Conservation (phyloP, 1,140 invertebrate genomes). For the Fopius arisanus region DNA sequence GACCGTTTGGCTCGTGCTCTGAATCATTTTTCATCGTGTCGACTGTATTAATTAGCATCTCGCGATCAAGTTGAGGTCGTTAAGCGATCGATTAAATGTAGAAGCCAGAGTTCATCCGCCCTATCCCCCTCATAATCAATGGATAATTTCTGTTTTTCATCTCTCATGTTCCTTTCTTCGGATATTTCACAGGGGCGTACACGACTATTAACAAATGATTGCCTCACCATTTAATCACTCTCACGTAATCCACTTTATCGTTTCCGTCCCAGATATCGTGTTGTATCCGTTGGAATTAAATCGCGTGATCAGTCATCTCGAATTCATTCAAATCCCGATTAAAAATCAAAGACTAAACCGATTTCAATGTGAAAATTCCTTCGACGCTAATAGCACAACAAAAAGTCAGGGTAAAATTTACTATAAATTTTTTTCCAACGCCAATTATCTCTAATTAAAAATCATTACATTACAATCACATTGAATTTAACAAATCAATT, state of each 20-base stretch:
- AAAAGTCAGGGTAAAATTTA: too few species aligned
- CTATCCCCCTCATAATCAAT: conserved; percentile 28
- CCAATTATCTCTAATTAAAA: too few species aligned
- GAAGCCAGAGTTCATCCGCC: conserved; percentile 41
- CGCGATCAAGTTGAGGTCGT: conserved; percentile 44
- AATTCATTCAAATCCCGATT: background rate
- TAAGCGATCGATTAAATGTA: conserved; percentile 53
- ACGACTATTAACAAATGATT: conserved; percentile 10
- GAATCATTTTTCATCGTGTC: conserved; percentile 48
- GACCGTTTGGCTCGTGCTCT: conserved; percentile 13
- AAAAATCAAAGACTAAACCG: background rate
- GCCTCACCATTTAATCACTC: conserved; percentile 14
- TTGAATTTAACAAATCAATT: too few species aligned
- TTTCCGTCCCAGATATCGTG: background rate
- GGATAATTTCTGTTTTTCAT: conserved; percentile 34
- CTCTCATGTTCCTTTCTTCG: background rate
- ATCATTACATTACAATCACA: too few species aligned
- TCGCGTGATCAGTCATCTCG: background rate
- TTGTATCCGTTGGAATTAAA: background rate
- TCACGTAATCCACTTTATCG: background rate
- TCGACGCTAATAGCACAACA: too few species aligned
- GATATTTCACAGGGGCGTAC: background rate
- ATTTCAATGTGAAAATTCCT: too few species aligned
- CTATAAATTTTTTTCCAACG: too few species aligned
- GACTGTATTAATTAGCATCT: conserved; percentile 49